phyloP scores from a whole-genome alignment of 2,888 invertebrate genomes.

The Chrysolina oricalcia region DNA sequence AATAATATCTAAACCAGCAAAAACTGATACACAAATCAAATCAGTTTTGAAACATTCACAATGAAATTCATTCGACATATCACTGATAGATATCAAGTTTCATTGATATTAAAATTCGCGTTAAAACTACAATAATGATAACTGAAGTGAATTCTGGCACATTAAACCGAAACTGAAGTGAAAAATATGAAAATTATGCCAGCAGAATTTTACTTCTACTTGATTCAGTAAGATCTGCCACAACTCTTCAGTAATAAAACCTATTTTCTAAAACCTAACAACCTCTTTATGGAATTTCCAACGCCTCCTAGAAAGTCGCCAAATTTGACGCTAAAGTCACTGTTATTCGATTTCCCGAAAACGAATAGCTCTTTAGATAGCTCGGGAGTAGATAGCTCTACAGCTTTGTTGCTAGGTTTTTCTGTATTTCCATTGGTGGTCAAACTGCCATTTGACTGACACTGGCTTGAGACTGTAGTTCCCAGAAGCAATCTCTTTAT shows the following conservation, averaged over 20 bases:
- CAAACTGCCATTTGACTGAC: not conserved
- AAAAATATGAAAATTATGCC: not conserved
- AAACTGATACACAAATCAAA: too few relatives aligned
- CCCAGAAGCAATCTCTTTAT: conserved; percentile 11
- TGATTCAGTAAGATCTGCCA: not conserved
- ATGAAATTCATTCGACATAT: too few relatives aligned
- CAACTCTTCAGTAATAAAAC: not conserved
- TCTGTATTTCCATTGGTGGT: not conserved
- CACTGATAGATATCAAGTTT: too few relatives aligned
- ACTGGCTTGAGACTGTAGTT: not conserved
- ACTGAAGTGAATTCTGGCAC: not conserved
- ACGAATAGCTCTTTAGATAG: conserved; percentile 55
- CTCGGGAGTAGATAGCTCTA: conserved; percentile 10
- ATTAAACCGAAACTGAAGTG: not conserved
- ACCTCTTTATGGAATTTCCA: conserved; percentile 56
- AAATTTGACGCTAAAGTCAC: conserved; percentile 51
- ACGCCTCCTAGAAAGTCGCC: conserved; percentile 57
- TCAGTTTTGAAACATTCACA: too few relatives aligned
- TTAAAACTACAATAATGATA: not conserved
- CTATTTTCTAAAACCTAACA: conserved; percentile 56
- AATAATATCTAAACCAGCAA: too few relatives aligned
- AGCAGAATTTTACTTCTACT: not conserved
- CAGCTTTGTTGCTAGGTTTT: not conserved
- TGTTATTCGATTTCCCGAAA: conserved; percentile 55
- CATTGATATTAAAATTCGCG: too few relatives aligned